These are phyloP conservation scores for Zaprionus lachaisei DNA, from an alignment of 1,140 invertebrate species.

Conservation along the genomic window DNA sequence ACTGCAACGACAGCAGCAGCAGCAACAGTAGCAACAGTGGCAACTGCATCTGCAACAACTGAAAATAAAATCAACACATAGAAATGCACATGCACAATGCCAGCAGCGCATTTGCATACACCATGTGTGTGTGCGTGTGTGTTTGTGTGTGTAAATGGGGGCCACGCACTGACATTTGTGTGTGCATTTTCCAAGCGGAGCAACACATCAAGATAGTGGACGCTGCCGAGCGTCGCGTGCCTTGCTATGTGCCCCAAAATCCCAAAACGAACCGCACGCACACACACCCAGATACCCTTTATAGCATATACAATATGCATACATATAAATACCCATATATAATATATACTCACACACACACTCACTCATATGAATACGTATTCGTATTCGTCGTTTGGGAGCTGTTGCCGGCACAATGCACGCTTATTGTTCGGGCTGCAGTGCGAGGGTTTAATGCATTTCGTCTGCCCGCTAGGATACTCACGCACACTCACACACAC, in stretches of 20 bases:
- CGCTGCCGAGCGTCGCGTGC: conserved; percentile 27
- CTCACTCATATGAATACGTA: neutral
- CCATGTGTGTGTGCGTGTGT: conserved; percentile 8
- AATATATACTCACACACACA: neutral
- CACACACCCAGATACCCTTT: conserved; percentile 26
- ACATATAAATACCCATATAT: conserved; percentile 15
- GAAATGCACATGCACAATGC: conserved; percentile 35
- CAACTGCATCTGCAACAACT: conserved; percentile 38
- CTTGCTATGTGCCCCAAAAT: conserved; percentile 44
- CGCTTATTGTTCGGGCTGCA: conserved; percentile 49
- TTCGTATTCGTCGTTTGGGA: conserved; percentile 22
- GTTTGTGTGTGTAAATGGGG: neutral
- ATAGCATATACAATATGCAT: conserved; percentile 20
- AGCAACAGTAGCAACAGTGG: neutral
- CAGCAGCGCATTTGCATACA: conserved; percentile 30
- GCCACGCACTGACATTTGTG: conserved; percentile 4
- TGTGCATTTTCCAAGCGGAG: conserved; percentile 41
- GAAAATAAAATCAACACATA: conserved; percentile 51
- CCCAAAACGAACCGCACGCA: conserved; percentile 46
- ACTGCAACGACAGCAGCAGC: conserved; percentile 7
- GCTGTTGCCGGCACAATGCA: conserved; percentile 50
- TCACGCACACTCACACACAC: conserved; percentile 7
- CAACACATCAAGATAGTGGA: conserved; percentile 47
- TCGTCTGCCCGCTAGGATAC: conserved; percentile 41
- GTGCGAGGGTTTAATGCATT: conserved; percentile 42